Percentiles rank a stretch among this genome's conserved stretches.
These are phyloP conservation scores for Dicyrtoma fusca DNA, from an alignment of 2,888 invertebrate species.

Conservation along the genomic window DNA sequence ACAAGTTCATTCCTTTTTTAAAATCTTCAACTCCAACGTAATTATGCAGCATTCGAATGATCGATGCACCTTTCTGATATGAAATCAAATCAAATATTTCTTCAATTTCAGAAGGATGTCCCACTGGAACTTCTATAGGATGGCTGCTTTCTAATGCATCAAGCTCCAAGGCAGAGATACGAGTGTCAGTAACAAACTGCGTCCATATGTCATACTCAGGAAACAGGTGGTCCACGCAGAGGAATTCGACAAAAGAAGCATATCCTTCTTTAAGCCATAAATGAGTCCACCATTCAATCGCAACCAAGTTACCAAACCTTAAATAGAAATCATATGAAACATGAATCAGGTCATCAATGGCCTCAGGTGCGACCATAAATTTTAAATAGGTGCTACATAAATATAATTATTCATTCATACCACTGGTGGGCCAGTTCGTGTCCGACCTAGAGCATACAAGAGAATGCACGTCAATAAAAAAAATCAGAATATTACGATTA, in stretches of 20 bases:
- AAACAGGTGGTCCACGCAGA: constrained; percentile 89
- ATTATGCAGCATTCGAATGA: constrained; percentile 86
- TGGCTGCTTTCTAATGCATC: constrained; percentile 91
- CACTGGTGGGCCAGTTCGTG: constrained; percentile 68
- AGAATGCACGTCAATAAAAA: not conserved
- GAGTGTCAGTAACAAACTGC: constrained; percentile 89
- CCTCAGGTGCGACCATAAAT: too few species aligned
- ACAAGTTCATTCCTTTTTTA: constrained; percentile 87
- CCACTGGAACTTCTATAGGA: constrained; percentile 90
- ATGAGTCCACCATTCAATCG: constrained; percentile 98
- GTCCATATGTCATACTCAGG: constrained; percentile 98
- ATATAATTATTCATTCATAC: constrained; percentile 57
- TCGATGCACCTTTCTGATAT: constrained; percentile 82
- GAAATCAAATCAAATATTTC: constrained; percentile 97
- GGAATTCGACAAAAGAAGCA: constrained; percentile 93
- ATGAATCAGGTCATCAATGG: not conserved
- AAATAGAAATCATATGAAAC: not conserved
- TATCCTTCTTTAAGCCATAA: constrained; percentile 96
- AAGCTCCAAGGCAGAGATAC: constrained; percentile 80
- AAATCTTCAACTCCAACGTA: constrained; percentile 93
- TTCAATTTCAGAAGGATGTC: constrained; percentile 92
- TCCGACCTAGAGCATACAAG: constrained; percentile 17
- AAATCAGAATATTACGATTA: not conserved
- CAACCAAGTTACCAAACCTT: constrained; percentile 95
- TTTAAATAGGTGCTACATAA: not conserved